Percentiles rank a stretch among this genome's conserved stretches.
These are phyloP conservation scores for Nettapus auritus DNA, from an alignment of 2,113 vertebrate species.

Conservation along the genomic window DNA sequence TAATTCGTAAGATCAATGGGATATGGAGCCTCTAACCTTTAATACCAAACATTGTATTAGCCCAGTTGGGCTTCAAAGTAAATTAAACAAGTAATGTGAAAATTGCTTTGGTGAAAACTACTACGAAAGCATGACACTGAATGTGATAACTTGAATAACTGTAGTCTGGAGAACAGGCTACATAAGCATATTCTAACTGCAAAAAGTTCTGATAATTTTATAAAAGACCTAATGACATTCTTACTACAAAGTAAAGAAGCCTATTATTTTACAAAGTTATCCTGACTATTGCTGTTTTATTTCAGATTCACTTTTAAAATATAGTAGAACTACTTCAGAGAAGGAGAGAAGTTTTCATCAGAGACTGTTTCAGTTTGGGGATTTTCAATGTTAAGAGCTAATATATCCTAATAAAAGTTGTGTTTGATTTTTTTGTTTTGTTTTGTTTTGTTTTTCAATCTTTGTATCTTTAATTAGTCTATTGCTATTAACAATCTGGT, in stretches of 20 bases:
- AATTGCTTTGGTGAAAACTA: constrained; percentile 11
- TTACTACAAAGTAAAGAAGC: neutral
- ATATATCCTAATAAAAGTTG: neutral
- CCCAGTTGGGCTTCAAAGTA: neutral
- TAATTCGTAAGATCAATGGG: constrained; percentile 8
- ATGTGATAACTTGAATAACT: neutral
- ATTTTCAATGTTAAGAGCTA: neutral
- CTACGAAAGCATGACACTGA: neutral
- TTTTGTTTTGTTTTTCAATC: neutral
- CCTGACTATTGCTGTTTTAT: neutral
- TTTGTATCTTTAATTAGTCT: neutral
- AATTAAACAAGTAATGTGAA: constrained; percentile 6
- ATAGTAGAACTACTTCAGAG: neutral
- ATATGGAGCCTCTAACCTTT: neutral
- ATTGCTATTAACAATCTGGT: neutral
- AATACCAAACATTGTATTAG: constrained; percentile 12
- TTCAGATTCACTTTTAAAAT: neutral
- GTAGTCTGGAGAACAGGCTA: neutral
- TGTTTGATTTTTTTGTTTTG: no score
- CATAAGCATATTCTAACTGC: neutral
- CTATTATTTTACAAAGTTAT: neutral
- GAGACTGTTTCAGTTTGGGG: neutral
- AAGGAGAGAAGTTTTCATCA: neutral
- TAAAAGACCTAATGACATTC: neutral
- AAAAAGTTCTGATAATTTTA: neutral